phyloP scores from a whole-genome alignment of 2,113 vertebrate species.

The Microcebus tavaratra region DNA sequence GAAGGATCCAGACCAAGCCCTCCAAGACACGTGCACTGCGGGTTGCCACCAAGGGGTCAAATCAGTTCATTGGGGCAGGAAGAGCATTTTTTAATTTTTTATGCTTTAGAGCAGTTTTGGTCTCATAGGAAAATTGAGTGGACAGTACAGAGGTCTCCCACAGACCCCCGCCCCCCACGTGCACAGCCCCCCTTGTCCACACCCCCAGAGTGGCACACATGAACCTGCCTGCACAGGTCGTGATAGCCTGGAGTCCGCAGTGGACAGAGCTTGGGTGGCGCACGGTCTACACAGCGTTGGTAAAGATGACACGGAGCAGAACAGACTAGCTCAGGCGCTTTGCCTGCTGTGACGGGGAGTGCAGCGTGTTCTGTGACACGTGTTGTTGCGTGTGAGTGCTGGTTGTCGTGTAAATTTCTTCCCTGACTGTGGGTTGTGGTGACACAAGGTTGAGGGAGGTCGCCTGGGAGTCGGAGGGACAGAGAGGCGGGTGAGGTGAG shows the following conservation, averaged over 20 bases:
- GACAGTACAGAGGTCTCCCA: background rate
- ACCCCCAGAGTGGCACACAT: background rate
- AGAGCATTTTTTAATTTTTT: background rate
- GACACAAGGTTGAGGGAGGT: background rate
- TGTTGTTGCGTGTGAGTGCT: background rate
- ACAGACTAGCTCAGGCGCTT: background rate
- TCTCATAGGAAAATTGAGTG: background rate
- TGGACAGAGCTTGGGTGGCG: background rate
- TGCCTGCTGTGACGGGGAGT: too few relatives aligned
- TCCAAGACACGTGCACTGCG: too few relatives aligned
- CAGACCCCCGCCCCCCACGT: background rate
- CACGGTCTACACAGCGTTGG: background rate
- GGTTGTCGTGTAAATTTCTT: rapidly evolving
- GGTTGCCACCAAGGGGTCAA: rapidly evolving
- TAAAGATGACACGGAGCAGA: background rate
- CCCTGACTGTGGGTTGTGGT: too few relatives aligned
- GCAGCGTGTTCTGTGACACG: background rate
- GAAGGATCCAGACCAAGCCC: background rate
- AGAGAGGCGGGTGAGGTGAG: rapidly evolving
- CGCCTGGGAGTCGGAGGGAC: background rate
- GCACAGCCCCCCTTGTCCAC: background rate
- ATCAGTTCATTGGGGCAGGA: background rate
- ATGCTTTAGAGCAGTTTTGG: background rate
- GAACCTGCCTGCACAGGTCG: rapidly evolving
- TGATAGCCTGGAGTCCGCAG: background rate